Conservation (phyloP, 2,888 invertebrate species). For the Caenorhabditis virilis region DNA sequence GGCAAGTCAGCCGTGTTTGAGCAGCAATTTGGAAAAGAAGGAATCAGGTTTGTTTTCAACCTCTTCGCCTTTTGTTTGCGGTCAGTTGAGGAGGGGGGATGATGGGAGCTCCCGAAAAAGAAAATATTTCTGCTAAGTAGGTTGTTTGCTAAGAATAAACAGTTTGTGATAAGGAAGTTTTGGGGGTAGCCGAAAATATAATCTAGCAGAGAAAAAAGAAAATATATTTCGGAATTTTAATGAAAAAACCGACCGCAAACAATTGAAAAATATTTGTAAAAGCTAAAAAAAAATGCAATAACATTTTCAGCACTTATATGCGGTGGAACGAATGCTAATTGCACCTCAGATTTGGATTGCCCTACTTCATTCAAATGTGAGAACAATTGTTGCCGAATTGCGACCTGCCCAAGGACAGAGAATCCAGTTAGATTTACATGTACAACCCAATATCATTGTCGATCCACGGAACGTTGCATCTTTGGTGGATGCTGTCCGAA, state of each 20-base stretch:
- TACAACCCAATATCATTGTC: conserved; percentile 43
- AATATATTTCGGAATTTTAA: too few relatives aligned
- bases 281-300: conserved; percentile 9
- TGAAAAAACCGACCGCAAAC: too few relatives aligned
- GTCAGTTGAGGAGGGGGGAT: too few relatives aligned
- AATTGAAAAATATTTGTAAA: too few relatives aligned
- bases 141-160: too few relatives aligned
- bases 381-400: conserved; percentile 45
- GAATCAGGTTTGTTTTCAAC: too few relatives aligned
- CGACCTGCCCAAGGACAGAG: conserved; percentile 42
- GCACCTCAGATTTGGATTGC: conserved; percentile 45
- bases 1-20: too few relatives aligned
- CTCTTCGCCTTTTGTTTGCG: too few relatives aligned
- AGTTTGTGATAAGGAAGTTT: neutral
- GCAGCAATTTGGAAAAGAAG: too few relatives aligned
- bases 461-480: conserved; percentile 42
- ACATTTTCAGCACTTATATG: conserved; percentile 9
- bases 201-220: too few relatives aligned
- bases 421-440: conserved; percentile 42
- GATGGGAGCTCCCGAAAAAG: too few relatives aligned
- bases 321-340: conserved; percentile 43
- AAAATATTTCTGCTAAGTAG: too few relatives aligned
- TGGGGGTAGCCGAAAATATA: conserved; percentile 14
- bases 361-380: conserved; percentile 52
- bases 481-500: conserved; percentile 53